phyloP scores from a whole-genome alignment of 2,888 invertebrate species.

The Allolobophora icterica region DNA sequence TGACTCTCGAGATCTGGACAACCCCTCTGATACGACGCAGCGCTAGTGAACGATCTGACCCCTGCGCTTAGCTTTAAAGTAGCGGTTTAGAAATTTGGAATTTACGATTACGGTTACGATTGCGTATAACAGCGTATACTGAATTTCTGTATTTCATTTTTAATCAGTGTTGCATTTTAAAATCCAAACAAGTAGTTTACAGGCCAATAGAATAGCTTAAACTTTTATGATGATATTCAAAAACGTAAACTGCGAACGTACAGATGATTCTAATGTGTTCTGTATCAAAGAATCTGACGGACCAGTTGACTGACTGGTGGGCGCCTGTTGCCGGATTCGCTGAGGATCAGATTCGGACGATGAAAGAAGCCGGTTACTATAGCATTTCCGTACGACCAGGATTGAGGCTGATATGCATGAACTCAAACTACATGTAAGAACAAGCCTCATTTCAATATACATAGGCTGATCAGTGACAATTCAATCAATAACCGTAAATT shows the following conservation, averaged over 20 bases:
- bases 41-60: no score
- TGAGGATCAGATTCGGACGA: neutral
- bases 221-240: neutral
- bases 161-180: neutral
- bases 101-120: no score
- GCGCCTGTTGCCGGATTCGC: slow-evolving; percentile 29
- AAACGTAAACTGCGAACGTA: no score
- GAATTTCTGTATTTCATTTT: neutral
- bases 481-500: neutral
- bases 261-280: no score
- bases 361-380: slow-evolving; percentile 30
- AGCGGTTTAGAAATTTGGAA: no score
- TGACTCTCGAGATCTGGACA: no score
- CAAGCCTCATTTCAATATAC: neutral
- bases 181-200: neutral
- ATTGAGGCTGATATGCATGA: slow-evolving; percentile 25
- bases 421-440: slow-evolving; percentile 32
- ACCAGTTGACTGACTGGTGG: slow-evolving; percentile 34
- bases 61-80: no score
- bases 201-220: neutral
- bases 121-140: neutral
- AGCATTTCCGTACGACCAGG: slow-evolving; percentile 27
- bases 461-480: neutral
- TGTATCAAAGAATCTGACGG: slow-evolving; percentile 30
- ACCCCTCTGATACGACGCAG: no score